Conservation (phyloP, 1,140 invertebrate genomes). For the Pseudomyrmex sp. region DNA sequence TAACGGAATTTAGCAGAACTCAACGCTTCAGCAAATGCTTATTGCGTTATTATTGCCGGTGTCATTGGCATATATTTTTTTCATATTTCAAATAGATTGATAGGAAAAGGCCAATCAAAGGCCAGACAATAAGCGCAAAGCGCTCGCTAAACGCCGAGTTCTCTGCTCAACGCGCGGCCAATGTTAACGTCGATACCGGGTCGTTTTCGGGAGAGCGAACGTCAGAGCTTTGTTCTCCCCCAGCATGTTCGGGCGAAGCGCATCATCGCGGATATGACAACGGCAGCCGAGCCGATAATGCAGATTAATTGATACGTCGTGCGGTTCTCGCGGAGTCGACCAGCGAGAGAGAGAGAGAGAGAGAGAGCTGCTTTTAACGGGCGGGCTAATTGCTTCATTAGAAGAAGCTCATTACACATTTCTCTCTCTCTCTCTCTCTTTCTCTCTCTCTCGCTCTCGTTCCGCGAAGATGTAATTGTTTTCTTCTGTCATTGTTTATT, state of each 20-base stretch:
- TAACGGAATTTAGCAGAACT: too few relatives aligned
- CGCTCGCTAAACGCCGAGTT: too few relatives aligned
- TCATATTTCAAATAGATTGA: too few relatives aligned
- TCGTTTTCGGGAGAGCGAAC: conserved; percentile 6
- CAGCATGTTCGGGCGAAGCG: not conserved
- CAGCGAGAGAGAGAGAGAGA: not conserved
- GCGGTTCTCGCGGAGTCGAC: not conserved
- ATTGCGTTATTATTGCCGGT: too few relatives aligned
- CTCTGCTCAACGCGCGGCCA: too few relatives aligned
- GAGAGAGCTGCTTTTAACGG: conserved; percentile 37
- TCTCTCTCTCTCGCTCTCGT: not conserved
- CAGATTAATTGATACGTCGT: conserved; percentile 49
- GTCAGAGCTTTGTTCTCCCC: conserved; percentile 19
- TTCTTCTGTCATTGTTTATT: conserved; percentile 6
- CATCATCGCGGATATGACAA: not conserved
- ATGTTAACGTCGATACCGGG: not conserved
- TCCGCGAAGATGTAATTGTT: not conserved
- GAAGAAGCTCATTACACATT: not conserved
- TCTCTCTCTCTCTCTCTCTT: not conserved
- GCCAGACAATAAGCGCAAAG: too few relatives aligned
- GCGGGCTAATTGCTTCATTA: conserved; percentile 48
- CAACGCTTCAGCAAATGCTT: too few relatives aligned
- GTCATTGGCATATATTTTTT: too few relatives aligned
- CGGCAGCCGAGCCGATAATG: conserved; percentile 30
- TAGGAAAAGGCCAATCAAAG: too few relatives aligned